Conservation (phyloP, 2,888 invertebrate species). For the Epicampocera succincta region DNA sequence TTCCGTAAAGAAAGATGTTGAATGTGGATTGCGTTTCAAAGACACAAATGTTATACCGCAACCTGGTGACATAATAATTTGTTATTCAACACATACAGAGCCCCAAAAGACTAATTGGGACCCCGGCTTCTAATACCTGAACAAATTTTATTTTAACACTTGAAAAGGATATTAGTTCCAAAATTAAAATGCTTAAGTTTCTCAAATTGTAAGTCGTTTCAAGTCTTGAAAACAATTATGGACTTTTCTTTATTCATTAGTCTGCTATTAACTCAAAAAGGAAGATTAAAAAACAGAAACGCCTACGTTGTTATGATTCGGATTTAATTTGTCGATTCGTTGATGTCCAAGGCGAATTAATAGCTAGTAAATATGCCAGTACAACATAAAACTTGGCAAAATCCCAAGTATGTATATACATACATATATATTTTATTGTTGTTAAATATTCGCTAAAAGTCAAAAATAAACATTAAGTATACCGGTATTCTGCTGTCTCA, state of each 20-base stretch:
- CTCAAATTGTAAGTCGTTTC: slow-evolving; percentile 12
- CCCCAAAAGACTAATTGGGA: slow-evolving; percentile 90
- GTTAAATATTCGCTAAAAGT: no score
- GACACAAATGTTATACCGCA: slow-evolving; percentile 85
- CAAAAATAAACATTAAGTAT: no score
- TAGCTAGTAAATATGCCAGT: no score
- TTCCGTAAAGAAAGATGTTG: slow-evolving; percentile 90
- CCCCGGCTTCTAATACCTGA: slow-evolving; percentile 88
- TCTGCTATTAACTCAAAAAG: no score
- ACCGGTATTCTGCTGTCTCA: no score
- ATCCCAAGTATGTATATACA: no score
- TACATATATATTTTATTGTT: no score
- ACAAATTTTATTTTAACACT: neutral
- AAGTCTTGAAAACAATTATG: neutral
- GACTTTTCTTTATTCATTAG: neutral
- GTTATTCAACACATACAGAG: slow-evolving; percentile 87
- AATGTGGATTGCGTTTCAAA: slow-evolving; percentile 93
- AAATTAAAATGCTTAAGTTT: neutral
- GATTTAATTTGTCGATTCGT: neutral
- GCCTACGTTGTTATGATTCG: neutral
- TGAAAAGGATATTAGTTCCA: neutral
- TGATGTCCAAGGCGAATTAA: no score
- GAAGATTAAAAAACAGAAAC: neutral
- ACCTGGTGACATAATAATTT: slow-evolving; percentile 90
- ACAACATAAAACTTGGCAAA: no score